Percentiles rank a stretch among this genome's conserved stretches.
phyloP scores from a whole-genome alignment of 2,797 vertebrate genomes.

The Pachyuromys duprasi region DNA sequence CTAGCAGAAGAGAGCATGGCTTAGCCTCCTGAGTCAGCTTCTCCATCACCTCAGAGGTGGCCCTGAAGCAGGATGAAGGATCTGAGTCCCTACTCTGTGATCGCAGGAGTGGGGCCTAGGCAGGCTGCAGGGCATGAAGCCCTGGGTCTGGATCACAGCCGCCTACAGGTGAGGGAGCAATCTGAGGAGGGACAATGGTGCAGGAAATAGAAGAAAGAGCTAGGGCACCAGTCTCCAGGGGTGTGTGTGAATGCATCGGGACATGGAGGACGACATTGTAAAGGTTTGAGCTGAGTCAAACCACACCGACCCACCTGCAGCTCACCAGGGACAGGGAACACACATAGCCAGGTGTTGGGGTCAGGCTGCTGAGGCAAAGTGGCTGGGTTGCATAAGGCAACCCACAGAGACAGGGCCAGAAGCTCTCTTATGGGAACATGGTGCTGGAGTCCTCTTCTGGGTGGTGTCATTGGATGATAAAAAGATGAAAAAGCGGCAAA shows the following conservation, averaged over 20 bases:
- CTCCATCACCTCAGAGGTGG: background rate
- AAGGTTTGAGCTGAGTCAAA: background rate
- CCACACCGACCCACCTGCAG: background rate
- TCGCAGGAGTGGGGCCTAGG: background rate
- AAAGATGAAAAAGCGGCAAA: background rate
- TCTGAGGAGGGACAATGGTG: background rate
- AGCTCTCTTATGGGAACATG: background rate
- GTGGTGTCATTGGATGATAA: background rate
- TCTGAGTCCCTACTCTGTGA: background rate
- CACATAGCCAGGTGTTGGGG: background rate
- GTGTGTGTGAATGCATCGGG: background rate
- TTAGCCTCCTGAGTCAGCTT: background rate
- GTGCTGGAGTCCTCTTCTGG: background rate
- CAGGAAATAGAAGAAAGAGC: background rate
- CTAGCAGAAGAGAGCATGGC: background rate
- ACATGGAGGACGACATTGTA: background rate
- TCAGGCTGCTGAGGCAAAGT: background rate
- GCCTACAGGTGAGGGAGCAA: background rate
- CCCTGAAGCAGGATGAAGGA: no score
- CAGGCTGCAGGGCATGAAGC: background rate
- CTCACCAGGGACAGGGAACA: background rate
- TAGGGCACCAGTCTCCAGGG: background rate
- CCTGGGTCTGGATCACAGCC: background rate
- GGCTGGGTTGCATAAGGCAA: accelerated
- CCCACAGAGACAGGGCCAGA: background rate